These are phyloP conservation scores for Erpetoichthys calabaricus DNA, from an alignment of 2,797 vertebrate genomes.

Conservation along the genomic window DNA sequence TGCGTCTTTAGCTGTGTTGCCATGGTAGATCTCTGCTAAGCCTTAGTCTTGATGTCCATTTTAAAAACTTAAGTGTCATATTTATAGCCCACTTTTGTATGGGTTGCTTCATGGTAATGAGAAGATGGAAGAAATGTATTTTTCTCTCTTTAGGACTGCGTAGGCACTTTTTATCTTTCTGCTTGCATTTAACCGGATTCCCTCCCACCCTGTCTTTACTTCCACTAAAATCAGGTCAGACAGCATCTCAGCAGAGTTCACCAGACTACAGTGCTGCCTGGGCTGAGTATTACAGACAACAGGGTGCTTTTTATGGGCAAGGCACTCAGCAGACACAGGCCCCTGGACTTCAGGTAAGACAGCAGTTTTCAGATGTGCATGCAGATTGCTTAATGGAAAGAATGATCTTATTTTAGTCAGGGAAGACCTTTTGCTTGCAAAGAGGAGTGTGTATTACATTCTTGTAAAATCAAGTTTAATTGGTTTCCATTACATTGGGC, in stretches of 20 bases:
- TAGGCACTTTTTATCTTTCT: not conserved
- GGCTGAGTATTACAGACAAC: slow-evolving; percentile 94
- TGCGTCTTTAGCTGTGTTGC: too few species aligned
- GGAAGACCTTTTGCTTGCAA: too few species aligned
- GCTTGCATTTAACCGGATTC: too few species aligned
- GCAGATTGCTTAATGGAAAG: not conserved
- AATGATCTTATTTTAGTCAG: not conserved
- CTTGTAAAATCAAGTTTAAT: too few species aligned
- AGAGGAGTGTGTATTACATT: too few species aligned
- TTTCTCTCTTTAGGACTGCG: not conserved
- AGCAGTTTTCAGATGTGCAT: not conserved
- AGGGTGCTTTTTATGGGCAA: slow-evolving; percentile 87
- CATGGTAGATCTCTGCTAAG: too few species aligned
- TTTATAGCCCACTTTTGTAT: too few species aligned
- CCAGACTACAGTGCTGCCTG: slow-evolving; percentile 89
- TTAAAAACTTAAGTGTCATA: too few species aligned
- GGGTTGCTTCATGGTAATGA: too few species aligned
- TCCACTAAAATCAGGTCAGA: slow-evolving; percentile 52
- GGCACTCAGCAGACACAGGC: slow-evolving; percentile 79
- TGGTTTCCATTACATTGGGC: too few species aligned
- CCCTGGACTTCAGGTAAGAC: slow-evolving; percentile 64
- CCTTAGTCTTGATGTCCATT: too few species aligned
- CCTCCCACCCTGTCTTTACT: not conserved
- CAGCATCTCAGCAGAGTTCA: slow-evolving; percentile 78
- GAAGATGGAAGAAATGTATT: not conserved